Evolutionary conservation across 2,113 vertebrate species (phyloP), one percentile per base, ranked within the genome.

Genomic region (Xyliphius kryptos): DNA sequence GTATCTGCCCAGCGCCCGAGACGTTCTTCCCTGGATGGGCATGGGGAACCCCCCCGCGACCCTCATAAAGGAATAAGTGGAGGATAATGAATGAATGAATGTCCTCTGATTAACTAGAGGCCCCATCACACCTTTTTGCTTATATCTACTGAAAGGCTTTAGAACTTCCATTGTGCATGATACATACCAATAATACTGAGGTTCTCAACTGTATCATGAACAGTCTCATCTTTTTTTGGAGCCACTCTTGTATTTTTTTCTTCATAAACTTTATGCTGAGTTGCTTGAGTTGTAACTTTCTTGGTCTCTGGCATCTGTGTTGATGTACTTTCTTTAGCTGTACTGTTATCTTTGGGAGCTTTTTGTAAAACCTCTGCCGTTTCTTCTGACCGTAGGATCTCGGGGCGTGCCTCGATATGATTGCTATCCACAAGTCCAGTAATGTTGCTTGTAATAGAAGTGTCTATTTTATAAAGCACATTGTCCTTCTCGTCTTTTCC

Each of bases 131-230:
- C n/a, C n/a, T n/a, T n/a, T n/a, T n/a, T n/a, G n/a, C n/a, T n/a
- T n/a, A n/a, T n/a, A n/a, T n/a, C n/a, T n/a, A n/a, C n/a, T n/a
- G n/a, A n/a, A n/a, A n/a, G n/a, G n/a, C n/a, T n/a, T n/a, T n/a
- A n/a, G n/a, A n/a, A n/a, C n/a, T n/a, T n/a, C n/a, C n/a, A n/a
- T n/a, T n/a, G n/a, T n/a, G n/a, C n/a, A n/a, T n/a, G n/a, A n/a
- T n/a, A n/a, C n/a, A n/a, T 65, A 86, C 85, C 84, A 1, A 8
- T 44, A 14, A 83, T 63, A 59, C 79, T 85, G 55, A 79, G 79
- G 63, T 87, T 87, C 58, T 86, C 82, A 47, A 54, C 76, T 57
- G 76, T 80, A n/a, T 82, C 75, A 9, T 74, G 73, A 13, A 78
- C 72, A 49, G 67, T 75, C 17, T 15, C 37, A 26, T 59, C 36